Percentiles rank a stretch among this genome's conserved stretches.
Evolutionary conservation across 1,140 invertebrate species (phyloP).

Genomic region (Brachystomella parvula): DNA sequence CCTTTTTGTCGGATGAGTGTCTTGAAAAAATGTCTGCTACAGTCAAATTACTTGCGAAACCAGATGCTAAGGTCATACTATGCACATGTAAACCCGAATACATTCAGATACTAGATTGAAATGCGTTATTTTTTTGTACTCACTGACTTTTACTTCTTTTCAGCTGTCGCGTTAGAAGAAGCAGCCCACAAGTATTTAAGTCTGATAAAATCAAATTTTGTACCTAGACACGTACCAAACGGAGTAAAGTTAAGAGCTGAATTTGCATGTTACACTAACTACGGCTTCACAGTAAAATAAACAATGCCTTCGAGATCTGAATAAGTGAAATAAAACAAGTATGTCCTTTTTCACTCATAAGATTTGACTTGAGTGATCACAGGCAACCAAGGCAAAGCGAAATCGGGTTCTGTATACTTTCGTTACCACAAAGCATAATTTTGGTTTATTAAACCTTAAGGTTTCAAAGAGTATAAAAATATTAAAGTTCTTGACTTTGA

Average conservation of each 20-base stretch:
- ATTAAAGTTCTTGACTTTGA: no score
- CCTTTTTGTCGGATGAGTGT: constrained; percentile 89
- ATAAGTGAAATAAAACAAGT: no score
- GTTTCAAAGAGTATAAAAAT: no score
- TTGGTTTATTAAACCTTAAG: no score
- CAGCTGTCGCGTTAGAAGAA: constrained; percentile 56
- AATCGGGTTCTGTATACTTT: no score
- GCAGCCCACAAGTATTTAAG: constrained; percentile 55
- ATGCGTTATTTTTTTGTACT: background rate
- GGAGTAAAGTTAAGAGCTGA: constrained; percentile 64
- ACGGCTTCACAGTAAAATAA: constrained; percentile 48
- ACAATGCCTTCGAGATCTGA: no score
- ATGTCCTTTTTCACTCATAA: no score
- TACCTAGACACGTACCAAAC: constrained; percentile 75
- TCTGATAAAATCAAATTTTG: constrained; percentile 60
- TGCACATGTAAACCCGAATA: constrained; percentile 65
- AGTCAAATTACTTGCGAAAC: constrained; percentile 55
- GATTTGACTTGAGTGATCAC: no score
- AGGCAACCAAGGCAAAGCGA: background rate
- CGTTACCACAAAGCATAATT: no score
- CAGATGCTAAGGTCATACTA: constrained; percentile 72
- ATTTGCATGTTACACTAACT: constrained; percentile 84
- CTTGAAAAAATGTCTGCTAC: constrained; percentile 72
- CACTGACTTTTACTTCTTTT: constrained; percentile 4
- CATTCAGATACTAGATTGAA: background rate